Evolutionary conservation across 2,113 vertebrate genomes (phyloP).

Genomic region (Phylloscopus trochiloides): DNA sequence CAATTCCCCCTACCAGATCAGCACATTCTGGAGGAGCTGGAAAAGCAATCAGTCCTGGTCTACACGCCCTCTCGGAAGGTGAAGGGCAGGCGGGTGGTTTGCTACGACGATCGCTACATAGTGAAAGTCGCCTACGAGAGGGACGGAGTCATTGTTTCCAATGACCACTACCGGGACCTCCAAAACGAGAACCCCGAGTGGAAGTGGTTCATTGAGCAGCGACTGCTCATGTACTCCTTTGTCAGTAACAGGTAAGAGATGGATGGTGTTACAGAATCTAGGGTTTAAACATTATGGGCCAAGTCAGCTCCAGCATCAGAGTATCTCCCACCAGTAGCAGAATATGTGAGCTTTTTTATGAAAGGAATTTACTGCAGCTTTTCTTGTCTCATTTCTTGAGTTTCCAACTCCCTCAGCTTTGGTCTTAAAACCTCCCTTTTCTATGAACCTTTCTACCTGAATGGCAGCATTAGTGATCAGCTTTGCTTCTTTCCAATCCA

Average conservation of each 20-base stretch:
- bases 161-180: slow-evolving; percentile 90
- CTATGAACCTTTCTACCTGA: neutral
- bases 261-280: neutral
- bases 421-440: neutral
- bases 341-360: fast-evolving
- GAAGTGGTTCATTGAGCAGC: slow-evolving; percentile 91
- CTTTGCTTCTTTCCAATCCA: neutral
- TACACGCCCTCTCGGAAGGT: slow-evolving; percentile 87
- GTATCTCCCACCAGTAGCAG: neutral
- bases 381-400: neutral
- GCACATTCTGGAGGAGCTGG: slow-evolving; percentile 83
- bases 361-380: neutral
- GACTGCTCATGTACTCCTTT: slow-evolving; percentile 92
- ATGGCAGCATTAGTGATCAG: neutral
- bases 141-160: slow-evolving; percentile 89
- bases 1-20: slow-evolving; percentile 72
- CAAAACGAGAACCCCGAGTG: slow-evolving; percentile 87
- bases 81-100: slow-evolving; percentile 86
- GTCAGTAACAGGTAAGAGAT: slow-evolving; percentile 84
- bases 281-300: neutral
- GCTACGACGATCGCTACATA: slow-evolving; percentile 90
- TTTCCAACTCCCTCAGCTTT: neutral
- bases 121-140: slow-evolving; percentile 83
- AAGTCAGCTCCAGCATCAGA: neutral
- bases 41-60: slow-evolving; percentile 81